Base-by-base conservation (phyloP, 2,113 vertebrate species). In the Chascanopsetta lugubris region DNA sequence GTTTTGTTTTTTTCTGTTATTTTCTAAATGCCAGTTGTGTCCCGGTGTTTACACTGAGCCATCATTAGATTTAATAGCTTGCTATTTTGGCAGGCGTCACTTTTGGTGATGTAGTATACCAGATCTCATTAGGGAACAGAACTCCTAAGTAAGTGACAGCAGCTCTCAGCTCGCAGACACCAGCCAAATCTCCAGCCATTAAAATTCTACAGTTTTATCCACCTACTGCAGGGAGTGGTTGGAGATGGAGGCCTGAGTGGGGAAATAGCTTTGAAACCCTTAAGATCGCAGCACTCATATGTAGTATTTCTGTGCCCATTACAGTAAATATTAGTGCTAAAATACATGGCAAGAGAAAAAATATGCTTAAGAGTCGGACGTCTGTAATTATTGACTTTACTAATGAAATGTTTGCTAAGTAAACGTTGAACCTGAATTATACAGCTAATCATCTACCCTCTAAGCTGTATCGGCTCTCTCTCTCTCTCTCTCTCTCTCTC, bases 121-220 rank as follows among this genome's bases (percentile, higher is more conserved):
- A 42, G 10, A 54, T 65, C 79, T 78, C 67, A 66, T 81, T 78
- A 84, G 68, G 47, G 42, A 76, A 34, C 54, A 68, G 32, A 75
- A 66, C 50, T 45, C n/a, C 5, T 13, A 21, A 57, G 20, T 21
- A 61, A 69, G 56, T 82, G 82, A 79, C 63, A 69, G 68, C 47
- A 61, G 63, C 60, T 65, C 51, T 25, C 6, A 68, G 61, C 36
- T 45, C 26, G 20, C 43, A 61, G 60, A 21, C 47, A 62, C 22
- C 61, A 48, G 49, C 58, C 50, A 46, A 53, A 27, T 45, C 50
- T 57, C 36, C 32, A 62, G 21, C 40, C 18, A 62, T 58, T 54
- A 61, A 26, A 38, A 34, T 9, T 24, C 42, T 15, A 34, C 48
- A 24, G 26, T 20, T 61, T 60, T 38, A 48, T 40, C 50, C 43